A percentile compares a stretch with the other conserved stretches of the same genome.
Conservation (phyloP, 2,113 vertebrate species). For the Vulpes vulpes region DNA sequence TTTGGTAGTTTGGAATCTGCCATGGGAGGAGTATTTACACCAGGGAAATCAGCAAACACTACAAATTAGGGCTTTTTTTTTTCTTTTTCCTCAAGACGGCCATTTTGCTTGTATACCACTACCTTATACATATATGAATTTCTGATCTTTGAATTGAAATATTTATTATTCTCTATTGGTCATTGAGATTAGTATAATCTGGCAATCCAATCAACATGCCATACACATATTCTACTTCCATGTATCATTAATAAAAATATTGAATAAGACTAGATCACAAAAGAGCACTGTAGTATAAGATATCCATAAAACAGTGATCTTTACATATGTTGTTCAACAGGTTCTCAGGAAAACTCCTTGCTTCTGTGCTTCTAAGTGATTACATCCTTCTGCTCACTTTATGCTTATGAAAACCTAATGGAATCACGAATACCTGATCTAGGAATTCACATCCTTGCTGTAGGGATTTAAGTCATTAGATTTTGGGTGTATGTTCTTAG, state of each 20-base stretch:
- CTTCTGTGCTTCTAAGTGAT: not conserved
- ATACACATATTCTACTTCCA: not conserved
- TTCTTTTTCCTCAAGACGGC: not conserved
- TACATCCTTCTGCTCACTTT: constrained; percentile 12
- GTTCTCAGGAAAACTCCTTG: constrained; percentile 44
- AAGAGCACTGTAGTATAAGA: not conserved
- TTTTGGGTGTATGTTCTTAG: constrained; percentile 83
- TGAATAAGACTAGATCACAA: constrained; percentile 12
- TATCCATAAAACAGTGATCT: not conserved
- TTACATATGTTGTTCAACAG: constrained; percentile 21
- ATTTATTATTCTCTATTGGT: constrained; percentile 50
- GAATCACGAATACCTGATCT: not conserved
- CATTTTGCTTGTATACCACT: not conserved
- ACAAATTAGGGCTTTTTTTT: not conserved
- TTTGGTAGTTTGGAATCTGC: constrained; percentile 19
- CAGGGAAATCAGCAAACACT: not conserved
- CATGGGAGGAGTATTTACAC: not conserved
- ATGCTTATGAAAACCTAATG: constrained; percentile 35
- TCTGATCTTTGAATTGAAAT: constrained; percentile 46
- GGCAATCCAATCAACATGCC: constrained; percentile 14
- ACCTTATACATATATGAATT: not conserved
- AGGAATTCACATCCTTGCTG: constrained; percentile 30
- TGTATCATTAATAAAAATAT: constrained; percentile 51
- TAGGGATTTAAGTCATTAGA: constrained; percentile 71
- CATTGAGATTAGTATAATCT: constrained; percentile 36